Base-by-base conservation (phyloP, 2,113 vertebrate genomes). In the Prionailurus bengalensis region DNA sequence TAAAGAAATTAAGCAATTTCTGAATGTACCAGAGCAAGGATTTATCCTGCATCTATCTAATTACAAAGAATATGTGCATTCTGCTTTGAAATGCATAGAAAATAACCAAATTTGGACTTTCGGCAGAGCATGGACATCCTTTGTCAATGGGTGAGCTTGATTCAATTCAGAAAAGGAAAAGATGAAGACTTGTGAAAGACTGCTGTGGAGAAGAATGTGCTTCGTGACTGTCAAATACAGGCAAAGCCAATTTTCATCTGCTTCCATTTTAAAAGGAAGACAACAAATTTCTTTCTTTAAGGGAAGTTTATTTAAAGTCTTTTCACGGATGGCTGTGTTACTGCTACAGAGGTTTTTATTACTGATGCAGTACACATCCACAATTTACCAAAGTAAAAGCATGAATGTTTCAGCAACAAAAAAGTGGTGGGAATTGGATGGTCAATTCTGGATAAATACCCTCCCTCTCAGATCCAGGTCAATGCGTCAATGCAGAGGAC, bases 251-350 rank as follows among this genome's bases (percentile, higher is more conserved):
- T 6, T 51, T 94, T 51, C 55, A 66, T 12, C 15, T 76, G 42
- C n/a, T 48, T 94, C 61, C 66, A 6, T 80, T 80, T 71, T 84
- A 42, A 94, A 97, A 85, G 11, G 3, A 74, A 87, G 90, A 73
- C 25, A 71, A 82, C 10, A 55, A 13, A 76, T 53, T 63, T 29
- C 91, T 66, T 79, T 68, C 51, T n/a, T 73, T 53, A 39, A 89
- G 29, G n/a, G 58, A 76, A 51, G 39, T 6, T 16, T 42, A 58
- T 68, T 58, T 48, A 17, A 97, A 84, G 27, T 68, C 4, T 68
- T 31, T 45, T 76, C 63, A 45, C 6, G 17, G 14, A 80, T 7
- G 48, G 21, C 33, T 53, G 2, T 12, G 51, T 10, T 25, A 61
- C 14, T 23, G 12, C 16, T 82, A 31, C 1, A 1, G 9, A 70